Percentiles rank a stretch among this genome's conserved stretches.
These are phyloP conservation scores for Cyprinodon brontotheroides DNA, from an alignment of 2,113 vertebrate genomes.

Conservation along the genomic window DNA sequence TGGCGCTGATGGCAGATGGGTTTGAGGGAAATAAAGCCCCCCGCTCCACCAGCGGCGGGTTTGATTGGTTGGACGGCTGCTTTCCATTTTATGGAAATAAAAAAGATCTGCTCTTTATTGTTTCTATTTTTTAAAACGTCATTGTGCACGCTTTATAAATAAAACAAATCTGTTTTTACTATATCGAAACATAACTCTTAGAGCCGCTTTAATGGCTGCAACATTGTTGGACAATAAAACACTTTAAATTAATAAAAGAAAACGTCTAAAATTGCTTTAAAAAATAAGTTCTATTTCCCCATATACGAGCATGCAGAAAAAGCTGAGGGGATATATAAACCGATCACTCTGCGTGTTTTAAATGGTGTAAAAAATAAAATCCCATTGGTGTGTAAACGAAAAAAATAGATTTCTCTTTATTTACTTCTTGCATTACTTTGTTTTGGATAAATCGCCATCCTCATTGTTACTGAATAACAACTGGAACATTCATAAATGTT, in stretches of 20 bases:
- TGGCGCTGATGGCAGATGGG: constrained; percentile 57
- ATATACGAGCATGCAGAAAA: not conserved
- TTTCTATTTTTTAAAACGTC: not conserved
- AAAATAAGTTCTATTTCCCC: too few relatives aligned
- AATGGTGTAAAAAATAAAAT: not conserved
- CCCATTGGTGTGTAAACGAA: not conserved
- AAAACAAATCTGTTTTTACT: not conserved
- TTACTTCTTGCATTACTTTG: not conserved
- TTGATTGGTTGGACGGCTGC: constrained; percentile 10
- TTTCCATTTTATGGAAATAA: constrained; percentile 46
- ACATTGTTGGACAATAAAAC: not conserved
- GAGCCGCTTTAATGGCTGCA: not conserved
- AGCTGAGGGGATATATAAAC: not conserved
- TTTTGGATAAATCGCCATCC: not conserved
- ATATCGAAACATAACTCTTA: not conserved
- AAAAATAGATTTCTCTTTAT: not conserved
- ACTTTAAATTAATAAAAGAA: not conserved
- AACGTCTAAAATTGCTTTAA: not conserved
- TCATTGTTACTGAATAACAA: not conserved
- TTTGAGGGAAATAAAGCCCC: constrained; percentile 17
- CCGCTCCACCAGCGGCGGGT: constrained; percentile 21
- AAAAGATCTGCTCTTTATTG: not conserved
- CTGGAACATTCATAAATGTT: not conserved
- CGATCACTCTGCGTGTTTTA: not conserved
- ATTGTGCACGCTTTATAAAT: too few relatives aligned